phyloP scores from a whole-genome alignment of 2,888 invertebrate genomes.

The Timandra comae region DNA sequence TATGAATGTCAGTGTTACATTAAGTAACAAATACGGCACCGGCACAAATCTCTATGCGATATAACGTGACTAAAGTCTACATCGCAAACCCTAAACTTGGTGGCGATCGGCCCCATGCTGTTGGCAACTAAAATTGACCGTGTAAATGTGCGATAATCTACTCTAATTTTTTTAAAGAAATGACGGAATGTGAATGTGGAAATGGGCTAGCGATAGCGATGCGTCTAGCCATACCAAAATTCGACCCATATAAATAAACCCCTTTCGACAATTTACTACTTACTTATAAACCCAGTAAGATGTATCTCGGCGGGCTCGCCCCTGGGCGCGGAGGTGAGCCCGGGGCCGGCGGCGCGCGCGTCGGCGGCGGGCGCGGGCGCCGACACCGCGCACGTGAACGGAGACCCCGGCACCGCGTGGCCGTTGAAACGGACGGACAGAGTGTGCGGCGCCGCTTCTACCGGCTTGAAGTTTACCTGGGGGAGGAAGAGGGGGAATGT shows the following conservation, averaged over 20 bases:
- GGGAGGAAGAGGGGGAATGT: background rate
- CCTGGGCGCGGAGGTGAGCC: slow-evolving; percentile 54
- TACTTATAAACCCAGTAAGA: slow-evolving; percentile 63
- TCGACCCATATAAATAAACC: too few species aligned
- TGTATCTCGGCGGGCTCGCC: slow-evolving; percentile 63
- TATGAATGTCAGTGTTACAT: too few species aligned
- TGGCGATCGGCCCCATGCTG: too few species aligned
- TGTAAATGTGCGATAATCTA: too few species aligned
- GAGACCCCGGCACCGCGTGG: slow-evolving; percentile 90
- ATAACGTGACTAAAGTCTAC: too few species aligned
- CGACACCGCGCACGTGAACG: slow-evolving; percentile 91
- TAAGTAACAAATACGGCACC: too few species aligned
- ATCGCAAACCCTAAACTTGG: too few species aligned
- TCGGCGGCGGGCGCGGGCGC: slow-evolving; percentile 64
- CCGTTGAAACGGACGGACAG: slow-evolving; percentile 91
- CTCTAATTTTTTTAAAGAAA: background rate
- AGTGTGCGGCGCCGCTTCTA: slow-evolving; percentile 93
- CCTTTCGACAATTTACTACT: too few species aligned
- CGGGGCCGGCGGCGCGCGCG: slow-evolving; percentile 62
- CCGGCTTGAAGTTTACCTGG: slow-evolving; percentile 95
- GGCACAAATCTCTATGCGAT: too few species aligned
- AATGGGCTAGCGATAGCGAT: too few species aligned
- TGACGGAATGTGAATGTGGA: background rate
- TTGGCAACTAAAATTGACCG: too few species aligned
- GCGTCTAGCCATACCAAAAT: too few species aligned